Base-by-base conservation (phyloP, 1,140 invertebrate genomes). In the Maconellicoccus hirsutus region DNA sequence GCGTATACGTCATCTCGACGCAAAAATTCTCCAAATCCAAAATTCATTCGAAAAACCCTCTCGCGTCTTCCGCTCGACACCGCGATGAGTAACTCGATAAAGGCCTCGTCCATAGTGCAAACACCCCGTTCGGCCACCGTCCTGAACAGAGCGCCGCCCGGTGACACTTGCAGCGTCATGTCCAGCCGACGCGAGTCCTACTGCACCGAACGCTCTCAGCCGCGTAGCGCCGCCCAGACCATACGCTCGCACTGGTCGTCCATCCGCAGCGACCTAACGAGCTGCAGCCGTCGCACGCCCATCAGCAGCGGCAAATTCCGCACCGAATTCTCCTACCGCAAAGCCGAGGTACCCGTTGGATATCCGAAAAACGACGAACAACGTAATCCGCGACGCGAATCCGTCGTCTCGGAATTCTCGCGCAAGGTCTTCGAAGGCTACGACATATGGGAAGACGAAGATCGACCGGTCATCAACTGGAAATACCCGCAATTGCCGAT, bases 401-500 rank as follows among this genome's bases (percentile, higher is more conserved):
- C 61, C 1, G 10, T 66, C 19, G 61, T 66, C 10, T 4, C 3
- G 6, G 61, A 66, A 23, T 66, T 66, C 61, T 66, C 61, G 61
- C 61, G 61, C 16, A 66, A 66, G 61, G 22, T 66, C 6, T 23
- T 26, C 61, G 61, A 66, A 66, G 61, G 61, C 3, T 66, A 66
- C 22, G 61, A 66, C 16, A 66, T 66, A 3, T 66, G 61, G 61
- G 61, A 66, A 26, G 61, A 66, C 22, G 61, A 66, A 66, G 61
- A 66, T 22, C 8, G 61, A 16, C 61, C 61, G 1, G 61, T 66
- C 21, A 66, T 66, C 61, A 66, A 66, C 16, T 66, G 61, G 61
- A 26, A 25, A 26, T 66, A 23, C 25, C 61, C 61, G 1, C 61
- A 26, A 16, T 8, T 66, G 61, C 61, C 61, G 8, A 66, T 66